These are phyloP conservation scores for Phengaris alcon DNA, from an alignment of 2,888 invertebrate genomes.

Conservation along the genomic window DNA sequence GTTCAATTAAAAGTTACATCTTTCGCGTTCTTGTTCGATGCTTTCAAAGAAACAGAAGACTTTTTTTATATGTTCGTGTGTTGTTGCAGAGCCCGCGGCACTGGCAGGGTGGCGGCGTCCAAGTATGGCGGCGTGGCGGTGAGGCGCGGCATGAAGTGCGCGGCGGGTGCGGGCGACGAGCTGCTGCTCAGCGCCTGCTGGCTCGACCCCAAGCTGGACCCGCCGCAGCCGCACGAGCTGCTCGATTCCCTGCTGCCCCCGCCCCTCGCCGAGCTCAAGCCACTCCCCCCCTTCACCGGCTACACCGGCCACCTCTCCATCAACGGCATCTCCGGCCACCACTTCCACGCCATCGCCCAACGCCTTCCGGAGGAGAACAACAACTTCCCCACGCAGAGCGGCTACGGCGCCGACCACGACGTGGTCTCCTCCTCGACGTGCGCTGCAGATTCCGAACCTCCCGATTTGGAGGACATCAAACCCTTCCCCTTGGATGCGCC, in stretches of 20 bases:
- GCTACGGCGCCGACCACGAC: slow-evolving; percentile 83
- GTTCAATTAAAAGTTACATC: not conserved
- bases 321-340: slow-evolving; percentile 92
- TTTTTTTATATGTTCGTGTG: not conserved
- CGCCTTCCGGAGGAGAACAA: slow-evolving; percentile 86
- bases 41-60: not conserved
- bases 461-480: slow-evolving; percentile 81
- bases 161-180: slow-evolving; percentile 81
- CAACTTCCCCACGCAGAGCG: slow-evolving; percentile 82
- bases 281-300: slow-evolving; percentile 90
- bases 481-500: slow-evolving; percentile 79
- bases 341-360: slow-evolving; percentile 89
- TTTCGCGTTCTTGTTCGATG: no score
- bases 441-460: slow-evolving; percentile 81
- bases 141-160: slow-evolving; percentile 82
- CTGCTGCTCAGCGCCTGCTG: slow-evolving; percentile 86
- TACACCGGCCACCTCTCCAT: slow-evolving; percentile 92
- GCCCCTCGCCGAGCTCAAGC: slow-evolving; percentile 88
- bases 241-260: slow-evolving; percentile 84
- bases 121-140: slow-evolving; percentile 72
- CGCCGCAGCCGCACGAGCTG: slow-evolving; percentile 78
- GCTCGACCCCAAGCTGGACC: slow-evolving; percentile 81
- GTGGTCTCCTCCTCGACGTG: slow-evolving; percentile 87
- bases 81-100: slow-evolving; percentile 13
- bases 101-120: slow-evolving; percentile 74